Evolutionary conservation across 2,113 vertebrate species (phyloP).

Genomic region (Hyaena hyaena): DNA sequence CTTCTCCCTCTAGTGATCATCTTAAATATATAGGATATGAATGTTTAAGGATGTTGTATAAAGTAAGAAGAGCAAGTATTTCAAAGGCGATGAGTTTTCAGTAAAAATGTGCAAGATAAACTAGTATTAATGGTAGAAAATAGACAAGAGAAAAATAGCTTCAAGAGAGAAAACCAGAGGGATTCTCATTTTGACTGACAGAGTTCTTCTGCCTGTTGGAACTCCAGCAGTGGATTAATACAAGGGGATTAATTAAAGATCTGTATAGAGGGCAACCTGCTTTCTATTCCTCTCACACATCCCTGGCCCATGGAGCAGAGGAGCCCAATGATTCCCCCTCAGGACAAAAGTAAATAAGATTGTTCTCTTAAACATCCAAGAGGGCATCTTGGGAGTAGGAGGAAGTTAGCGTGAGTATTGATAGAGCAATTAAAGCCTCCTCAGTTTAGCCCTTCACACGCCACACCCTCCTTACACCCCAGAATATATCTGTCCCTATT

Average conservation of each 20-base stretch:
- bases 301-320: not conserved
- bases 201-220: not conserved
- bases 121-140: not conserved
- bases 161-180: not conserved
- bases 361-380: not conserved
- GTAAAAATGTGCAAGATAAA: not conserved
- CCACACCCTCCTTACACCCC: no score
- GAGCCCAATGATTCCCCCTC: not conserved
- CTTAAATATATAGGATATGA: not conserved
- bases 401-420: not conserved
- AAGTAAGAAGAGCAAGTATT: not conserved
- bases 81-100: not conserved
- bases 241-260: constrained; percentile 36
- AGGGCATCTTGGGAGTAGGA: not conserved
- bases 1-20: not conserved
- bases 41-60: not conserved
- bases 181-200: not conserved
- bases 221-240: not conserved
- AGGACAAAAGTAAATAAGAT: not conserved
- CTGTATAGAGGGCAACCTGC: not conserved
- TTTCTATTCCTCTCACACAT: not conserved
- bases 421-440: not conserved
- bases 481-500: not conserved
- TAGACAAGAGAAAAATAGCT: not conserved
- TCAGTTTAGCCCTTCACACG: not conserved